Evolutionary conservation across 1,140 invertebrate genomes (phyloP).

Genomic region (Campoletis sonorensis): DNA sequence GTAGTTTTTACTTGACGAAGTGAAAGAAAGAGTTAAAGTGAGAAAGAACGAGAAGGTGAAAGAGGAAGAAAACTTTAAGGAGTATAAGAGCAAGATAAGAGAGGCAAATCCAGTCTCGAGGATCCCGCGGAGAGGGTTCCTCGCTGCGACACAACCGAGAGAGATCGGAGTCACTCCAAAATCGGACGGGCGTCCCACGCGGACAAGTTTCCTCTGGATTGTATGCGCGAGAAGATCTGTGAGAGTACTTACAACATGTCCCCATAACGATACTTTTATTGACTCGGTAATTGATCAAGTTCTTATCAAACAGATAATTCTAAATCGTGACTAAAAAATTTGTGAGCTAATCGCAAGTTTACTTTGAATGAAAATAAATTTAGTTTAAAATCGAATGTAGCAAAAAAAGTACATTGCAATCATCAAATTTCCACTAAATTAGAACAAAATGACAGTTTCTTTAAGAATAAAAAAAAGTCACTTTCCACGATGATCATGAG

Average conservation of each 20-base stretch:
- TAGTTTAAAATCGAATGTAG: too few relatives aligned
- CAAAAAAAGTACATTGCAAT: too few relatives aligned
- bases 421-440: too few relatives aligned
- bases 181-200: slow-evolving; percentile 50
- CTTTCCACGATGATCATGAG: too few relatives aligned
- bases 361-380: neutral
- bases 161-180: slow-evolving; percentile 50
- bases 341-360: neutral
- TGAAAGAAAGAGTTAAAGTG: neutral
- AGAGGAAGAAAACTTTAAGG: neutral
- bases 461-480: too few relatives aligned
- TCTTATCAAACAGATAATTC: neutral
- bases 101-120: slow-evolving; percentile 6
- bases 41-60: slow-evolving; percentile 3
- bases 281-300: neutral
- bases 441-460: too few relatives aligned
- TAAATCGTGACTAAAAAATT: neutral
- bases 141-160: slow-evolving; percentile 20
- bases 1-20: neutral
- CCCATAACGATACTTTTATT: neutral
- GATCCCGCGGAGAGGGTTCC: slow-evolving; percentile 33
- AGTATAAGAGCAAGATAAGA: neutral
- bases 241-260: slow-evolving; percentile 12
- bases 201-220: slow-evolving; percentile 45
- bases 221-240: neutral